Evolutionary conservation across 2,888 invertebrate genomes (phyloP).

Genomic region (Apamea epomidion): DNA sequence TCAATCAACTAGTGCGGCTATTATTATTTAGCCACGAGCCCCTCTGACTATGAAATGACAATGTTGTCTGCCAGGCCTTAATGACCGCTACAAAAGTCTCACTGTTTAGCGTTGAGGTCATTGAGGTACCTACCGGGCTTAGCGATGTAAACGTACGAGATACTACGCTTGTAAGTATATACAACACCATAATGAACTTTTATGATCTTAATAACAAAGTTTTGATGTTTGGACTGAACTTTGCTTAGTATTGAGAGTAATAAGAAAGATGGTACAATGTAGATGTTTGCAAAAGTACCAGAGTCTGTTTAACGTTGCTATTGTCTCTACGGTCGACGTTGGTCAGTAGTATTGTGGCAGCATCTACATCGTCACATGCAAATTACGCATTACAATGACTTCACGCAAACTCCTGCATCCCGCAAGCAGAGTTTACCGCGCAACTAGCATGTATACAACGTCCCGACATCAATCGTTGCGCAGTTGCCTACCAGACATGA

Average conservation of each 20-base stretch:
- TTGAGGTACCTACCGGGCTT: not conserved
- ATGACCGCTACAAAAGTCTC: not conserved
- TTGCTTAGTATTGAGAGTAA: slow-evolving; percentile 44
- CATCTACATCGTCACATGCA: too few relatives aligned
- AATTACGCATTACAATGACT: too few relatives aligned
- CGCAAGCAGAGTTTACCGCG: too few relatives aligned
- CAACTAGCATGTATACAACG: too few relatives aligned
- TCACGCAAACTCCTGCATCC: too few relatives aligned
- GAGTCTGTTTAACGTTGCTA: too few relatives aligned
- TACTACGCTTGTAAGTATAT: slow-evolving; percentile 13
- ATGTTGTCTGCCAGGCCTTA: not conserved
- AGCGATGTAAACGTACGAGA: slow-evolving; percentile 2
- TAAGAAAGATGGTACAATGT: slow-evolving; percentile 14
- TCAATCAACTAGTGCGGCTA: too few relatives aligned
- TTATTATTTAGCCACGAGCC: too few relatives aligned
- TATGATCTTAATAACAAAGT: slow-evolving; percentile 57
- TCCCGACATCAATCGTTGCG: too few relatives aligned
- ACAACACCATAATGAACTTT: slow-evolving; percentile 49
- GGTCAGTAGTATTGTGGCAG: too few relatives aligned
- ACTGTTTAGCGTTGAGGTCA: not conserved
- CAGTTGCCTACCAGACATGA: too few relatives aligned
- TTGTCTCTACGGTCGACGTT: not conserved
- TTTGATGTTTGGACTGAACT: slow-evolving; percentile 49
- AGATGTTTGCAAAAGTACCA: slow-evolving; percentile 16
- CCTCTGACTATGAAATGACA: too few relatives aligned